Base-by-base conservation (phyloP, 2,888 invertebrate species). In the Neoascia interrupta region DNA sequence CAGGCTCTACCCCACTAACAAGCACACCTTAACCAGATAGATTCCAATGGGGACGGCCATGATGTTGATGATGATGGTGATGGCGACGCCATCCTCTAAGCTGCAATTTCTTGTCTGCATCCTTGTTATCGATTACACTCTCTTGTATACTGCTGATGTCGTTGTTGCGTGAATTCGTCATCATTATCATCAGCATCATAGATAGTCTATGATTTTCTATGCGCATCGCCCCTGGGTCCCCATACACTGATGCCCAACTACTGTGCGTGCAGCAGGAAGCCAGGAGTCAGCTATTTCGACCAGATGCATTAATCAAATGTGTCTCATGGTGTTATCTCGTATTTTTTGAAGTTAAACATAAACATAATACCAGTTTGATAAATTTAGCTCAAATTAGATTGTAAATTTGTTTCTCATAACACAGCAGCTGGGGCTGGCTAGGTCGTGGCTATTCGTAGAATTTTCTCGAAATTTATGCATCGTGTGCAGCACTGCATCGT, bases 331-430 rank as follows among this genome's bases (percentile, higher is more conserved):
- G 3, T 66, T 23, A 37, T 45, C 28, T 28, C 15, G 10, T 15
- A n/a, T 54, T 28, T 31, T 64, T 58, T n/a, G 6, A 5, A 11
- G 16, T n/a, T 76, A 60, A 79, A 60, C 60, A 51, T 56, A 56
- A 79, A 73, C 73, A 66, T 54, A 47, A 79, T 73, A 56, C 79
- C 43, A 19, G 73, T 79, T 75, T 56, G 21, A 36, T 66, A 68
- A 68, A 76, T 76, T 76, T 60, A 64, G 72, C 72, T 76, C 72
- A 73, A 68, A 68, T 73, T 60, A 68, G 66, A 79, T 60, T 41
- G 76, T 43, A 26, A 47, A 45, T 60, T 47, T 51, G 6, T 13
- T 49, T 69, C 54, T 31, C 39, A 36, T 58, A 51, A 66, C 39
- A 41, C 21, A 19, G 28, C 10, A n/a, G 13, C n/a, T n/a, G 18